Conservation (phyloP, 2,113 vertebrate genomes). For the Donacobius atricapilla region DNA sequence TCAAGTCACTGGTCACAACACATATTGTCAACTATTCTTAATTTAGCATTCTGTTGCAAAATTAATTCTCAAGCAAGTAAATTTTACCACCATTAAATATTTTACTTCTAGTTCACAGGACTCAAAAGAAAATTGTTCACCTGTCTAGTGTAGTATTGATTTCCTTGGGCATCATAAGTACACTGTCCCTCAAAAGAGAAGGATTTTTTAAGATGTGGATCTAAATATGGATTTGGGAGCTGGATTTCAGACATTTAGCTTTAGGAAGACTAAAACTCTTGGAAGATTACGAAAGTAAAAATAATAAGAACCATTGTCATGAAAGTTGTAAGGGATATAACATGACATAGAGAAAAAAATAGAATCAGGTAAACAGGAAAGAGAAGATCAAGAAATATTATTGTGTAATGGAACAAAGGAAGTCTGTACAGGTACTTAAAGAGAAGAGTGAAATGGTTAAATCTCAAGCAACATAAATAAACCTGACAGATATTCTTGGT, state of each 20-base stretch:
- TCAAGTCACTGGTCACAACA: background rate
- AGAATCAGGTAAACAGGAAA: background rate
- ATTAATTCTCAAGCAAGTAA: background rate
- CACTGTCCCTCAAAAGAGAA: background rate
- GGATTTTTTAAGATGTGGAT: background rate
- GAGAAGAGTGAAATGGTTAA: background rate
- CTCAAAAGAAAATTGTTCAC: background rate
- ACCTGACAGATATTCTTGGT: background rate
- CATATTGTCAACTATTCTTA: background rate
- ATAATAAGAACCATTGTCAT: background rate
- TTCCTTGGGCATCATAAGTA: background rate
- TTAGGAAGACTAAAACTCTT: background rate
- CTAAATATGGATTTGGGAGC: background rate
- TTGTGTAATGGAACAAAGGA: background rate
- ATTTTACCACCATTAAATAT: background rate
- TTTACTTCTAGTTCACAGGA: background rate
- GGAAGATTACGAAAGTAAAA: background rate
- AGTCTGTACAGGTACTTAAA: background rate
- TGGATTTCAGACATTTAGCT: background rate
- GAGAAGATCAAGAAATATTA: background rate
- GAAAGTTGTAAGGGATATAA: background rate
- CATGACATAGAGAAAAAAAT: background rate
- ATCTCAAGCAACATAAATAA: background rate
- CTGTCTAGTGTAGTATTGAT: background rate
- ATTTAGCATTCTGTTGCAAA: background rate